Percentiles rank a stretch among this genome's conserved stretches.
phyloP scores from a whole-genome alignment of 2,888 invertebrate genomes.

The Nemapogon koenigi region DNA sequence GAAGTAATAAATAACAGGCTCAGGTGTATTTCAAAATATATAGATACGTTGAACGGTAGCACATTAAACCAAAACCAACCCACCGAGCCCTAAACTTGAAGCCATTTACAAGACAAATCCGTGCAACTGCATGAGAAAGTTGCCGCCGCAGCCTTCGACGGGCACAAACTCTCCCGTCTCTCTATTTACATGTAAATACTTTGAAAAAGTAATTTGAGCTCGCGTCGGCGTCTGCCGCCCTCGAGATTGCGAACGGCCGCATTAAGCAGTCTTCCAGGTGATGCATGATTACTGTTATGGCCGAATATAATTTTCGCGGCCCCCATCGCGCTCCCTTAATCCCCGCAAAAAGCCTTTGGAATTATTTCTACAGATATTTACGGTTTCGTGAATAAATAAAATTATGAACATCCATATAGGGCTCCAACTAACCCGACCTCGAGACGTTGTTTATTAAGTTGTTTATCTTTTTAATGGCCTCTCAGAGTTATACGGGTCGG shows the following conservation, averaged over 20 bases:
- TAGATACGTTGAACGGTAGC: background rate
- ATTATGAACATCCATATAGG: conserved; percentile 45
- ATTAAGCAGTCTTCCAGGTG: conserved; percentile 62
- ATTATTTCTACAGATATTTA: conserved; percentile 63
- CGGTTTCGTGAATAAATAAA: conserved; percentile 64
- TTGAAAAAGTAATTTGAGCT: conserved; percentile 63
- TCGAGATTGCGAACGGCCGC: conserved; percentile 63
- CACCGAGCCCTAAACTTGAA: background rate
- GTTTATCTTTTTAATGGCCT: conserved; percentile 62
- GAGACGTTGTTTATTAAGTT: conserved; percentile 58
- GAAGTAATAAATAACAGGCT: no score
- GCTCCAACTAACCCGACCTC: conserved; percentile 44
- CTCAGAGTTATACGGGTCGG: conserved; percentile 57
- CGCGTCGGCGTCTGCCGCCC: conserved; percentile 48
- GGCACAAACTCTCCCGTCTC: conserved; percentile 28
- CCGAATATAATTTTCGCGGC: conserved; percentile 64
- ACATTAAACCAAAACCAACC: background rate
- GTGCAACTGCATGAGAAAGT: background rate
- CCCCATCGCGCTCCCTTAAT: conserved; percentile 61
- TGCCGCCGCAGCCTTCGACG: background rate
- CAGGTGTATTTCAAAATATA: no score
- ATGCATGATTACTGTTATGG: conserved; percentile 66
- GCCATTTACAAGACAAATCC: background rate
- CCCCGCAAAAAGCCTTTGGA: conserved; percentile 61
- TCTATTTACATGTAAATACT: conserved; percentile 66